Evolutionary conservation across 2,113 vertebrate species (phyloP), one percentile per base, ranked within the genome.

Genomic region (Dicerorhinus sumatrensis): DNA sequence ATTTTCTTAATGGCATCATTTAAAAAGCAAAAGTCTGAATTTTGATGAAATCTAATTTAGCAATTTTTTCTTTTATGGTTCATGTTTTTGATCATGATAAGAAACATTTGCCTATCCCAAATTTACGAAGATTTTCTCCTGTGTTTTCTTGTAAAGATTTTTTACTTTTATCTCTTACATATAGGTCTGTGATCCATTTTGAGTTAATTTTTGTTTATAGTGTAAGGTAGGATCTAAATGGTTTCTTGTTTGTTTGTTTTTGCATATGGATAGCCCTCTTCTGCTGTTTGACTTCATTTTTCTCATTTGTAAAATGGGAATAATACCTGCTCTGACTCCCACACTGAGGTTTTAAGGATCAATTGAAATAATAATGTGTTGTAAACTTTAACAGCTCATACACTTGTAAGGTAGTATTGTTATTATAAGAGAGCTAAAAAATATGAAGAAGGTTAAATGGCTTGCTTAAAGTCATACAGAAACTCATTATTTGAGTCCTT

Each of bases 81-180:
- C 69, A 33, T 75, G 29, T n/a, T 89, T 89, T 89, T 62, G 60
- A 48, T 75, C 51, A 63, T 70, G 31, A 56, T 81, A 84, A 92
- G 75, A 96, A 96, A 85, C 81, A 33, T 94, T 97, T 94, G 87
- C 56, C 36, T 72, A 65, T 81, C 79, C 36, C 70, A 94, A 56
- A n/a, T 73, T 85, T 84, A 67, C 17, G 62, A 77, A 84, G 13
- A 60, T 80, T 70, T 85, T 89, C 46, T 89, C 65, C 56, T 89
- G 3, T 72, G 31, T 89, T 48, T 92, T 97, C 18, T 73, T 89
- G 12, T 69, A 63, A 54, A 70, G 51, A 62, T 82, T 83, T 91
- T 76, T 83, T 82, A 36, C 58, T 93, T 96, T 90, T 76, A 54
- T 96, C 48, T 83, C 42, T 79, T 91, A 93, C 31, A 60, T 87